These are phyloP conservation scores for Daubentonia madagascariensis DNA, from an alignment of 2,113 vertebrate species.

Conservation along the genomic window DNA sequence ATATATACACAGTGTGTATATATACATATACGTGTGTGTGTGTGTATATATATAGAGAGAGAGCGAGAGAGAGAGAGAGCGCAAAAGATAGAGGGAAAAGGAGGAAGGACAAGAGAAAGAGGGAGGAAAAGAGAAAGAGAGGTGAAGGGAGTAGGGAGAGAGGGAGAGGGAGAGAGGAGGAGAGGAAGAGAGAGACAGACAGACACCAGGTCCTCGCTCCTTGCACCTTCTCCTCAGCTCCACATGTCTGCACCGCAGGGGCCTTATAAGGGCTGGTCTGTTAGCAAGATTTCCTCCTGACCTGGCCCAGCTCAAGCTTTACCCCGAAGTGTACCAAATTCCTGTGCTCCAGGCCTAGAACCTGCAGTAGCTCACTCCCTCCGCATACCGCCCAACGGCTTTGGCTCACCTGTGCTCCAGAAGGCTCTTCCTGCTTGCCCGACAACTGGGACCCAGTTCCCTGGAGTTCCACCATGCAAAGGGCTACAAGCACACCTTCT, in stretches of 20 bases:
- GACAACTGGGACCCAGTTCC: neutral
- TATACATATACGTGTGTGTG: too few species aligned
- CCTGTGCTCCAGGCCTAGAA: neutral
- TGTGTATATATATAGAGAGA: neutral
- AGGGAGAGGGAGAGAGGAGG: too few species aligned
- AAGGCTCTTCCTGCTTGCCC: neutral
- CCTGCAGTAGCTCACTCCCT: neutral
- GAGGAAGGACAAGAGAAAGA: neutral
- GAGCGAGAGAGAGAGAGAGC: accelerated
- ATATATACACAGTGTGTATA: too few species aligned
- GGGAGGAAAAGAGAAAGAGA: neutral
- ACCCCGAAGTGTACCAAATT: neutral
- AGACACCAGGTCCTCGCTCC: neutral
- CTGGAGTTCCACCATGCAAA: neutral
- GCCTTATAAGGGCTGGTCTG: too few species aligned
- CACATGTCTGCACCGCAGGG: neutral
- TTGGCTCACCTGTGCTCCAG: neutral
- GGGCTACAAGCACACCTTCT: neutral
- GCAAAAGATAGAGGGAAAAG: neutral
- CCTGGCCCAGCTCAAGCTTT: neutral
- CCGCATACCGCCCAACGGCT: neutral
- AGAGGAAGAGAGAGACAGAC: neutral
- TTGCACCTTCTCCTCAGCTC: neutral
- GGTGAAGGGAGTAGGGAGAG: too few species aligned
- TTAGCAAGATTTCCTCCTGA: neutral